Conservation (phyloP, 2,888 invertebrate genomes). For the Flabesymbios commensalis region DNA sequence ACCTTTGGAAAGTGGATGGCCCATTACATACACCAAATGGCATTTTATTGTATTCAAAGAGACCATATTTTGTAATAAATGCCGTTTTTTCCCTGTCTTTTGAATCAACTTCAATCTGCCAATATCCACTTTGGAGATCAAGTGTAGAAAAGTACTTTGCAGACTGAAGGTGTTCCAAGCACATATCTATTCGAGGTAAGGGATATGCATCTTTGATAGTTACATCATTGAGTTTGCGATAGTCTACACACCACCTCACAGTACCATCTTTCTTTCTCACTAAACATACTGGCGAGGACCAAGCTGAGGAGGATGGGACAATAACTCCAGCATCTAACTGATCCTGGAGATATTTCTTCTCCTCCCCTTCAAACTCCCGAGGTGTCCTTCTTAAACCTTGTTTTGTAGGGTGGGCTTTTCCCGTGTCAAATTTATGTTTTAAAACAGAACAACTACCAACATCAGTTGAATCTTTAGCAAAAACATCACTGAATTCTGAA, state of each 20-base stretch:
- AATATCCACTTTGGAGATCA: slow-evolving; percentile 36
- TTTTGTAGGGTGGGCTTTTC: not conserved
- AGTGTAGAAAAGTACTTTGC: slow-evolving; percentile 29
- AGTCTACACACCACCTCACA: not conserved
- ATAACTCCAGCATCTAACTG: not conserved
- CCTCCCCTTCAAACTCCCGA: not conserved
- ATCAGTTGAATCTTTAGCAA: not conserved
- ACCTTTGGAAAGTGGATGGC: slow-evolving; percentile 14
- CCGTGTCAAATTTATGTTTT: not conserved
- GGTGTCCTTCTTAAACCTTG: not conserved
- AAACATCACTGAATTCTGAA: no score
- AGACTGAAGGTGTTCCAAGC: slow-evolving; percentile 30
- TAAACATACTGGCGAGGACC: not conserved
- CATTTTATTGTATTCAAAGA: slow-evolving; percentile 8
- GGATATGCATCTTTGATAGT: slow-evolving; percentile 31
- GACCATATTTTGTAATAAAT: slow-evolving; percentile 8
- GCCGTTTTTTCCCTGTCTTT: slow-evolving; percentile 17
- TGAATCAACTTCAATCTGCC: slow-evolving; percentile 33
- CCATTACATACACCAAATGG: slow-evolving; percentile 13
- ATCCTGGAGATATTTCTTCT: not conserved
- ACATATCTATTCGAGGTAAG: slow-evolving; percentile 27
- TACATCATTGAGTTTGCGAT: slow-evolving; percentile 10
- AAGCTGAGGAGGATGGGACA: not conserved
- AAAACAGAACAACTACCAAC: not conserved
- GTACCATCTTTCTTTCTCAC: not conserved